Base-by-base conservation (phyloP, 2,888 invertebrate genomes). In the Tetragonisca angustula region DNA sequence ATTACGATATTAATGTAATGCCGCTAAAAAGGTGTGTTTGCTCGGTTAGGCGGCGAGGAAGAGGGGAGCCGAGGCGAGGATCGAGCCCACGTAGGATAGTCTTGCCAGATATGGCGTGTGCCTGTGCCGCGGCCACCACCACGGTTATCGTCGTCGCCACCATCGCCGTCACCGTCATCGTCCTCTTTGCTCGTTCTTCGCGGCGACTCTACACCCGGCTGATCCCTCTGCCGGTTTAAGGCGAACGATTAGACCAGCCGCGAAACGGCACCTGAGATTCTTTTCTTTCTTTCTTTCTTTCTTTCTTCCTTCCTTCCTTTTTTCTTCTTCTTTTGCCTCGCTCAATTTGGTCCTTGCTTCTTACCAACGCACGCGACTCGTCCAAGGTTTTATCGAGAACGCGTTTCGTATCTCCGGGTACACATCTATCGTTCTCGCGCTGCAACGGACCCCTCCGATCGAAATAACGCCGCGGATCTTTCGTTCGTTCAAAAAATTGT, bases 1-100 rank as follows among this genome's bases (percentile, higher is more conserved):
- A 93, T 93, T 93, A 93, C 91, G 93, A 93, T 94, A 94, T 93
- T 93, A 93, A 93, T 92, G 93, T 92, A 94, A 93, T 93, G 93
- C 91, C 90, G 92, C 92, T 93, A 93, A 93, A 93, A 94, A 94
- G 93, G 94, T 94, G 93, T 93, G 93, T 92, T 93, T 92, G 93
- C 92, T 92, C 90, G 92, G 89, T 88, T 89, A 87, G 83, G 76
- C 71, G 80, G 86, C 78, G 84, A 79, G 78, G 71, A 73, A 80
- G 86, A 87, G 87, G 84, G 78, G 88, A 90, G 89, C 71, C 72
- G 90, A 90, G 90, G 91, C 92, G 91, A 86, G 87, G 85, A 90
- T 90, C 84, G 90, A 81, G 92, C 93, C 93, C 92, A 93, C 94
- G 94, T 94, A 93, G 92, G 92, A 91, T 90, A 93, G 92, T 93